These are phyloP conservation scores for Trissolcus japonicus DNA, from an alignment of 2,888 invertebrate genomes.

Conservation along the genomic window DNA sequence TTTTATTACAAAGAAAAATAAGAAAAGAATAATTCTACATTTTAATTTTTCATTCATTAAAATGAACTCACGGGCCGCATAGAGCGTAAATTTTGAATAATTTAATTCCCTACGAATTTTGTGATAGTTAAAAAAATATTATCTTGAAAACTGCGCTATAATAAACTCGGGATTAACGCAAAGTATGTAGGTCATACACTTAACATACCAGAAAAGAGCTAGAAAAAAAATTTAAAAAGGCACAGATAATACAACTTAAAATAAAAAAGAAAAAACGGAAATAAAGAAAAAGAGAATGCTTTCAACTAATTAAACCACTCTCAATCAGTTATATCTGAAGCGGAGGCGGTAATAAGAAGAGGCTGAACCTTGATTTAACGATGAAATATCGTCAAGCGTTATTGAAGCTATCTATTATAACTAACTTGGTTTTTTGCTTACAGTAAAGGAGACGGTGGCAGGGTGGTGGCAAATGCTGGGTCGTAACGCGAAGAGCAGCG, in stretches of 20 bases:
- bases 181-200: conserved; percentile 7
- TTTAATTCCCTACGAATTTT: too few relatives aligned
- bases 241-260: background rate
- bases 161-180: background rate
- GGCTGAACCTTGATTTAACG: too few relatives aligned
- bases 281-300: too few relatives aligned
- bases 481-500: conserved; percentile 68
- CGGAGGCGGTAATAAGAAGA: too few relatives aligned
- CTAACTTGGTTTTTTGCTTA: conserved; percentile 63
- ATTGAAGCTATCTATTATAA: background rate
- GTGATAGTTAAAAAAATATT: too few relatives aligned
- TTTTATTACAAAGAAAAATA: too few relatives aligned
- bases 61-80: too few relatives aligned
- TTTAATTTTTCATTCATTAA: too few relatives aligned
- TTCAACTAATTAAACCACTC: too few relatives aligned
- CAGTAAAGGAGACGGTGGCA: conserved; percentile 81
- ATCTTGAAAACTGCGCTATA: conserved; percentile 1
- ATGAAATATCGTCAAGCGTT: background rate
- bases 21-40: too few relatives aligned
- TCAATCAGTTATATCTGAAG: too few relatives aligned
- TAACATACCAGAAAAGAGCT: conserved; percentile 4
- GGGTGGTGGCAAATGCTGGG: conserved; percentile 74
- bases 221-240: background rate
- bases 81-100: too few relatives aligned
- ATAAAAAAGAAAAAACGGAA: background rate